Evolutionary conservation across 2,888 invertebrate species (phyloP), one percentile per base, ranked within the genome.

Genomic region (Branchellion lobata): DNA sequence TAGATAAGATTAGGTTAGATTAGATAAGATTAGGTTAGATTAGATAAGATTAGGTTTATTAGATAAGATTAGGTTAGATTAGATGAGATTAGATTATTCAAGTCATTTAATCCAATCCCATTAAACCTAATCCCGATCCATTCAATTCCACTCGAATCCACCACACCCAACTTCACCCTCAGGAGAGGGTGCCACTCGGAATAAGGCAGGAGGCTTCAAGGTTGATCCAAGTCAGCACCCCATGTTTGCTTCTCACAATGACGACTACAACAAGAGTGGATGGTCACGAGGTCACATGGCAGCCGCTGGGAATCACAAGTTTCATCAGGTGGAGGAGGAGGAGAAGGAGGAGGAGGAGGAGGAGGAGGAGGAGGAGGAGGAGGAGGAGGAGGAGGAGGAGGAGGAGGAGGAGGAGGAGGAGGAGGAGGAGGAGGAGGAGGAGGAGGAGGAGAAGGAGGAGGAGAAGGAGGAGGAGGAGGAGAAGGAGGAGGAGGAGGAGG

Each of bases 211-310:
- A 18, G 82, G 83, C 71, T 87, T 87, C 81, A 82, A 83, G 61
- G 83, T 84, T 27, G 86, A 87, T 79, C 85, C 86, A 1, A 51
- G 72, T 3, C 77, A 86, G 5, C 82, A 82, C 5, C 57, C 65
- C 3, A 75, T 79, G 71, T 87, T 86, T 78, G 83, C 83, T 65
- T 83, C 86, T 5, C 80, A 80, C 3, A 86, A 86, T 81, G 80
- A 81, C 11, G 87, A 87, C 81, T 87, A 84, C 79, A 79, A 78
- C 57, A 81, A 81, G 5, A 85, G 86, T 83, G 87, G 87, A 0
- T 87, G 86, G 86, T 87, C 86, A 0, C 79, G 87, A 51, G 87
- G 87, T 40, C 87, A 87, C 81, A 85, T 87, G 86, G 84, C 85
- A 8, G 86, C 87, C 5, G 86, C 86, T 51, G 87, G 85, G 1